Conservation (phyloP, 2,888 invertebrate species). For the Athalia rosae region DNA sequence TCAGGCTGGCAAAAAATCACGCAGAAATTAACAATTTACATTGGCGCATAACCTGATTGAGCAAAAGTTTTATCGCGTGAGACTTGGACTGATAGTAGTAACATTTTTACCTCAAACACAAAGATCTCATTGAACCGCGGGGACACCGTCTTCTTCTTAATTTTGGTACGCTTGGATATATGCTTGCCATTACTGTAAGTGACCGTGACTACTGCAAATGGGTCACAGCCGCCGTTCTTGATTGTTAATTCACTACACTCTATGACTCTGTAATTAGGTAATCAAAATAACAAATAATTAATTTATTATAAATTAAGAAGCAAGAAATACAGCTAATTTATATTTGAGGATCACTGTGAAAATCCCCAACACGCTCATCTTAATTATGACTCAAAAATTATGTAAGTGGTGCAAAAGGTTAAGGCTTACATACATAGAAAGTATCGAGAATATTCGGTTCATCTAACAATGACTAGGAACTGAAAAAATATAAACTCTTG, state of each 20-base stretch:
- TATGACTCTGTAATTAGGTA: constrained; percentile 76
- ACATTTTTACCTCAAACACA: constrained; percentile 79
- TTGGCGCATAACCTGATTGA: background rate
- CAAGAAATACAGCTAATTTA: too few relatives aligned
- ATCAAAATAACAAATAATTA: constrained; percentile 40
- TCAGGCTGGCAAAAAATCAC: constrained; percentile 58
- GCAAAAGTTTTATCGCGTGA: background rate
- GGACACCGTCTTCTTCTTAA: constrained; percentile 92
- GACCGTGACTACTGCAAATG: constrained; percentile 88
- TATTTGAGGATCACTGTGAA: too few relatives aligned
- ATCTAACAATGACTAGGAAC: background rate
- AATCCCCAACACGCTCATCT: too few relatives aligned
- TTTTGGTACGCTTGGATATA: constrained; percentile 87
- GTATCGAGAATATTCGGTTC: background rate
- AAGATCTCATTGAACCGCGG: constrained; percentile 93
- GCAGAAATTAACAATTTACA: too few relatives aligned
- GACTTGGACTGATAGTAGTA: background rate
- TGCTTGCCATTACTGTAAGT: constrained; percentile 87
- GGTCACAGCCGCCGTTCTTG: constrained; percentile 93
- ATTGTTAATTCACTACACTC: constrained; percentile 93
- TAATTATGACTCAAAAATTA: too few relatives aligned
- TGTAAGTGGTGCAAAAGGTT: too few relatives aligned
- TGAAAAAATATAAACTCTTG: background rate
- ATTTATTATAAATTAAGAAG: background rate
- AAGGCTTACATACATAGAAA: too few relatives aligned